Conservation (phyloP, 2,797 vertebrate genomes). For the Ara ararauna region DNA sequence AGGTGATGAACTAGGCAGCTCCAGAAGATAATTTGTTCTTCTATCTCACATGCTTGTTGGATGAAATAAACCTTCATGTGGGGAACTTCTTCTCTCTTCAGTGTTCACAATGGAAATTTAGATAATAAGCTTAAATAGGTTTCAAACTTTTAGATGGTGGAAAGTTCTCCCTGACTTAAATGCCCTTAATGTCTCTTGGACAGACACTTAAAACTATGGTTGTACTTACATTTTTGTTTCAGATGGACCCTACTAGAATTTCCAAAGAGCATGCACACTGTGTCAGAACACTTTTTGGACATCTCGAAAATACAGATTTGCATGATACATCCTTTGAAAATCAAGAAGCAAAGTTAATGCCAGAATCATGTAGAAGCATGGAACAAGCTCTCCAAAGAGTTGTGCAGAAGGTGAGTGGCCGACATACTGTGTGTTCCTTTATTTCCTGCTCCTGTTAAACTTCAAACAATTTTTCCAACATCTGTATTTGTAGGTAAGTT, state of each 20-base stretch:
- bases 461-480: background rate
- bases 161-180: background rate
- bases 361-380: constrained; percentile 79
- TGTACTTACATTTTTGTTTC: constrained; percentile 30
- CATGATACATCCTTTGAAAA: constrained; percentile 71
- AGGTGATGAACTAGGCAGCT: background rate
- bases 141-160: background rate
- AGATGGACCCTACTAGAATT: constrained; percentile 83
- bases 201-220: background rate
- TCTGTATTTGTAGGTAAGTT: background rate
- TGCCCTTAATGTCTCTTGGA: background rate
- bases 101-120: background rate
- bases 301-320: constrained; percentile 71
- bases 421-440: background rate
- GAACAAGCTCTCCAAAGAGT: constrained; percentile 79
- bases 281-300: constrained; percentile 77
- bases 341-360: constrained; percentile 70
- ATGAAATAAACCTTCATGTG: background rate
- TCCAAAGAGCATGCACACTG: constrained; percentile 79
- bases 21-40: background rate
- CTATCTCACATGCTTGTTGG: background rate
- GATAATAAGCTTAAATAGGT: background rate
- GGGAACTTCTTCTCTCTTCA: background rate
- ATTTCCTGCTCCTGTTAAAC: background rate
- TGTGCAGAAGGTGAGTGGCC: constrained; percentile 76